Base-by-base conservation (phyloP, 1,140 invertebrate genomes). In the Babylonia areolata region DNA sequence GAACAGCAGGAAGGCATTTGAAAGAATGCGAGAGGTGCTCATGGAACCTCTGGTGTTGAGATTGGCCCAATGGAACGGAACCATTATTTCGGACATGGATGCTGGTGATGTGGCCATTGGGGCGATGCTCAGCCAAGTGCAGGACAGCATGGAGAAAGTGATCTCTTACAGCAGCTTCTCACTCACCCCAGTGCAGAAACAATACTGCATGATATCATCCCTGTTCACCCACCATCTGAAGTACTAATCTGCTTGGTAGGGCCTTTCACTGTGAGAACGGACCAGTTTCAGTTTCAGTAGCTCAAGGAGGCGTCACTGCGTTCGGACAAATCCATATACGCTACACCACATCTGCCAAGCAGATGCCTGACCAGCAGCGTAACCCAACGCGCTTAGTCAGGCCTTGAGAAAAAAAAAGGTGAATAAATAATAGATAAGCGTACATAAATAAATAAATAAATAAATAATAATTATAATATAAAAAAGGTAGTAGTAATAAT, bases 51-150 rank as follows among this genome's bases (percentile, higher is more conserved):
- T 1, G 5, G 46, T 86, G 1, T 73, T 91, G 35, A 54, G 3
- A 46, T 5, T 87, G 69, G 42, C 89, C 89, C 1, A 51, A 83
- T 28, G n/a, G 58, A 11, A 77, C 87, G 23, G 87, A 64, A n/a
- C 54, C 40, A 1, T 92, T 91, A 88, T 91, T n/a, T 39, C 91
- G 12, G 88, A 91, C 40, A 88, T 84, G 6, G 91, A 92, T 80
- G 91, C 89, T 5, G 88, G 86, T n/a, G 82, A 89, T n/a, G 33
- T 23, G 1, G 31, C 71, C 6, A 81, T 89, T 23, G 87, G 88
- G 5, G 90, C 86, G 17, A 88, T 88, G 20, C 77, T 91, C 33
- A 54, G 46, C 3, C 90, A 90, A 81, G 71, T 91, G 1, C 88
- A 90, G 58, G 71, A 86, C 77, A 88, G 85, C 0, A 39, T 51